These are phyloP conservation scores for Elysia chlorotica DNA, from an alignment of 1,140 invertebrate genomes.

Conservation along the genomic window DNA sequence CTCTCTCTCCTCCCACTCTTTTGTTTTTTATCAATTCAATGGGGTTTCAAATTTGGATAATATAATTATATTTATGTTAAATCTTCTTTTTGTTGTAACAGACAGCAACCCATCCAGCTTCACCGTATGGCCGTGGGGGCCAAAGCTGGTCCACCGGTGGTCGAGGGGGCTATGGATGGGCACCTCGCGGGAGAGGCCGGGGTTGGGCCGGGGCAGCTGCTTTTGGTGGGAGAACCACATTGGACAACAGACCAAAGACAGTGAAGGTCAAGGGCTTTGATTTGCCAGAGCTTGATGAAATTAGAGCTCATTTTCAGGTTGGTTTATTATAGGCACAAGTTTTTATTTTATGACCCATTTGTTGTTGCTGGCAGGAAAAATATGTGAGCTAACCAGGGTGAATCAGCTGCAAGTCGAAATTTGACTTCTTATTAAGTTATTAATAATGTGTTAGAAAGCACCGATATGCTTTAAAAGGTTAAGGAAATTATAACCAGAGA, in stretches of 20 bases:
- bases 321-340: too few species aligned
- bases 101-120: background rate
- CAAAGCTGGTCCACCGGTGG: slow-evolving; percentile 28
- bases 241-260: slow-evolving; percentile 82
- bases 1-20: too few species aligned
- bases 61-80: too few species aligned
- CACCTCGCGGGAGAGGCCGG: slow-evolving; percentile 28
- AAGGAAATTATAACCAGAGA: too few species aligned
- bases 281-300: slow-evolving; percentile 72
- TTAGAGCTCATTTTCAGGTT: slow-evolving; percentile 76
- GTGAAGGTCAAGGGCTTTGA: slow-evolving; percentile 80
- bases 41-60: too few species aligned
- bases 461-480: too few species aligned
- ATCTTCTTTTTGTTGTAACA: slow-evolving; percentile 6
- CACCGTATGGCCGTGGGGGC: slow-evolving; percentile 26
- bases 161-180: slow-evolving; percentile 30
- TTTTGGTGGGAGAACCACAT: slow-evolving; percentile 57
- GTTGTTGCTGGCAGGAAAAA: background rate
- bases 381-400: background rate
- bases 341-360: background rate
- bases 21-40: too few species aligned
- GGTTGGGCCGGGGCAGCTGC: slow-evolving; percentile 21
- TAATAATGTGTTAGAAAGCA: too few species aligned
- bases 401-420: too few species aligned
- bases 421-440: too few species aligned